These are phyloP conservation scores for Tokudaia muenninki DNA, from an alignment of 2,797 vertebrate species.

Conservation along the genomic window DNA sequence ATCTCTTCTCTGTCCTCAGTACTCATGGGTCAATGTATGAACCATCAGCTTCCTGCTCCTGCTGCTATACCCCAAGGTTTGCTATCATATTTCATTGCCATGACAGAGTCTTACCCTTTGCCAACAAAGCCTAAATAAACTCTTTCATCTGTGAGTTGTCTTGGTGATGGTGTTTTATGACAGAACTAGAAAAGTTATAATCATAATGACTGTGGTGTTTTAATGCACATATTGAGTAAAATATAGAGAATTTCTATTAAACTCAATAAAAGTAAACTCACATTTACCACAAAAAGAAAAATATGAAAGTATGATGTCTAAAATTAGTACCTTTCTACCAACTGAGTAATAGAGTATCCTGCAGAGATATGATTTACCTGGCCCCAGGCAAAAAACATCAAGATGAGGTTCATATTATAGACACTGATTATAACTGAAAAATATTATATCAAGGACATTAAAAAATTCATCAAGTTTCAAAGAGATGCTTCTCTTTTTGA, in stretches of 20 bases:
- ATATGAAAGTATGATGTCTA: background rate
- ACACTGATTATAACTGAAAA: conserved; percentile 55
- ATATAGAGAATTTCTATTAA: background rate
- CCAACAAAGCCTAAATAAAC: background rate
- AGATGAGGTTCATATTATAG: conserved; percentile 68
- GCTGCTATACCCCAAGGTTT: background rate
- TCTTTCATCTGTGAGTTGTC: background rate
- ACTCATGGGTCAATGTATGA: background rate
- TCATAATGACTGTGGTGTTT: background rate
- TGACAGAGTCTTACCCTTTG: background rate
- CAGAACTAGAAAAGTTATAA: background rate
- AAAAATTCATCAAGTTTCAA: conserved; percentile 69
- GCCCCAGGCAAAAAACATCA: conserved; percentile 13
- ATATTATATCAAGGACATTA: conserved; percentile 63
- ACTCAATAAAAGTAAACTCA: conserved; percentile 42
- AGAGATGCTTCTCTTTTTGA: conserved; percentile 65
- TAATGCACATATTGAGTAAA: background rate
- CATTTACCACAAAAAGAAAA: conserved; percentile 11
- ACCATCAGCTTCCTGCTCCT: background rate
- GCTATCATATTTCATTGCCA: background rate
- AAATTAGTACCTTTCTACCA: background rate
- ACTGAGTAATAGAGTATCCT: background rate
- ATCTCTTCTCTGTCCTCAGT: background rate
- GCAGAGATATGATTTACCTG: background rate
- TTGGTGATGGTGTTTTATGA: background rate